Base-by-base conservation (phyloP, 1,140 invertebrate genomes). In the Panonychus citri region DNA sequence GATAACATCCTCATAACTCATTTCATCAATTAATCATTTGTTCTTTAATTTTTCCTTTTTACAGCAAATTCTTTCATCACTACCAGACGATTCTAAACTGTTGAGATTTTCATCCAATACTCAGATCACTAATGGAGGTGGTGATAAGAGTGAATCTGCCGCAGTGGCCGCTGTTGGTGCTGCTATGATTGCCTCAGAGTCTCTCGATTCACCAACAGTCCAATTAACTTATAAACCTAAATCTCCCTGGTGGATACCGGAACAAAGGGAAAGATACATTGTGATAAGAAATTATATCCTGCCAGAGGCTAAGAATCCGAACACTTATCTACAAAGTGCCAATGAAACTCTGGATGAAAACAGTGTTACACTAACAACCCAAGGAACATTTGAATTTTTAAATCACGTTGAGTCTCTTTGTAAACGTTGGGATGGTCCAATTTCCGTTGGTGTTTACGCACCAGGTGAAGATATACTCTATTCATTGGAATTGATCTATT, bases 301-400 rank as follows among this genome's bases (percentile, higher is more conserved):
- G 74, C 58, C 57, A 60, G 3, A 57, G 66, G 26, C 57, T 61
- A 48, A 1, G 8, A 27, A 51, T 40, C 12, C 10, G 15, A 34
- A 34, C 12, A 34, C 5, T 12, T 24, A 4, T 30, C 5, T n/a
- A 42, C 37, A n/a, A 28, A 37, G 12, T n/a, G 24, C 12, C n/a
- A 37, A 34, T 34, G 30, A 34, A 34, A 34, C 5, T 12, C 48
- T 39, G 50, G 25, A 34, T 40, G 71, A 71, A 62, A 59, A 85
- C 68, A 83, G 87, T 68, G 76, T 93, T 39, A 93, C 88, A 0
- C 88, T 89, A 64, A 89, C 86, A 1, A 91, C 87, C 10, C 87
- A 91, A 67, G 85, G 82, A 2, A 62, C 63, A 1, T 85, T 87
- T 64, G 87, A 80, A 66, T 86, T 85, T 53, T 74, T 91, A 62